Evolutionary conservation across 2,113 vertebrate genomes (phyloP).

Genomic region (Otis tarda): DNA sequence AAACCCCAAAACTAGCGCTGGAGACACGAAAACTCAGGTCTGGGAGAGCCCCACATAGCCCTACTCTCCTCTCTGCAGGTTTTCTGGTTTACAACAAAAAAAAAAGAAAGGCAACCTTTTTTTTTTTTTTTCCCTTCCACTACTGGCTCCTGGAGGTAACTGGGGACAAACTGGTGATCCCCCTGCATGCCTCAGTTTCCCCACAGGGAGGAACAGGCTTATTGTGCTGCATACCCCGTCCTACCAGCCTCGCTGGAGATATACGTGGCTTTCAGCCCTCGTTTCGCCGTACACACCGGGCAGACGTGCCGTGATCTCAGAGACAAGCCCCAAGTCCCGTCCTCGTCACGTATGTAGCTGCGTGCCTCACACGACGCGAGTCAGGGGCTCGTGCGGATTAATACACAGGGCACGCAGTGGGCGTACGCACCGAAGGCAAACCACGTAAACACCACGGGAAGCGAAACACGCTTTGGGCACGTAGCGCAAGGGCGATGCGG

Average conservation of each 20-base stretch:
- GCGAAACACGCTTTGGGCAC: accelerated
- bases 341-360: background rate
- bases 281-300: accelerated
- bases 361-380: accelerated
- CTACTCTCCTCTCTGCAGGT: background rate
- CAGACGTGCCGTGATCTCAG: background rate
- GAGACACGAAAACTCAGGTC: accelerated
- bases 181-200: background rate
- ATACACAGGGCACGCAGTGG: background rate
- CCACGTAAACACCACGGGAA: background rate
- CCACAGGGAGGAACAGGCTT: background rate
- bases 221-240: accelerated
- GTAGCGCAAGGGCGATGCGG: accelerated
- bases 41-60: background rate
- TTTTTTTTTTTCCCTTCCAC: background rate
- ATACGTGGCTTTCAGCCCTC: background rate
- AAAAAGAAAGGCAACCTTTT: accelerated
- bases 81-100: background rate
- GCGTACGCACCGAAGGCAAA: background rate
- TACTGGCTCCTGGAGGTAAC: background rate
- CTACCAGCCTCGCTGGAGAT: accelerated
- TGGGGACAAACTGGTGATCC: background rate
- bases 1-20: background rate
- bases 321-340: background rate
- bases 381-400: background rate